phyloP scores from a whole-genome alignment of 2,113 vertebrate species.

The Leuciscus idus region DNA sequence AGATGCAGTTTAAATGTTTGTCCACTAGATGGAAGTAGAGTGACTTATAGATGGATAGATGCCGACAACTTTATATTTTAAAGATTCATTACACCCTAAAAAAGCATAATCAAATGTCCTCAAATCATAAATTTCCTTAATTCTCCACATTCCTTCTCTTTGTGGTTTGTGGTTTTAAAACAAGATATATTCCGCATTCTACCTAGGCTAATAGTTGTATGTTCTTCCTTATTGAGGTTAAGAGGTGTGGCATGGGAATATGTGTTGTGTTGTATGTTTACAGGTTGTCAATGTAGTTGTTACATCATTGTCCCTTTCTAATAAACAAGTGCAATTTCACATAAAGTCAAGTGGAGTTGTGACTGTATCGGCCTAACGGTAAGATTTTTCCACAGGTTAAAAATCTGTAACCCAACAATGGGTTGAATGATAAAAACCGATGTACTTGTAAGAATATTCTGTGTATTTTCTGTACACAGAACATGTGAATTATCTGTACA shows the following conservation, averaged over 20 bases:
- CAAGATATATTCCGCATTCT: neutral
- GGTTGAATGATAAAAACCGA: neutral
- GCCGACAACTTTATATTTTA: neutral
- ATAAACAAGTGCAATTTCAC: neutral
- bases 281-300: neutral
- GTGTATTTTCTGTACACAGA: neutral
- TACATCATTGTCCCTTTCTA: neutral
- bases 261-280: neutral
- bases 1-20: neutral
- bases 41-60: neutral
- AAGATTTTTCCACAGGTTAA: neutral
- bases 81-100: neutral
- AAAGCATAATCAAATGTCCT: neutral
- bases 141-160: neutral
- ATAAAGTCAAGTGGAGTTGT: neutral
- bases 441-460: neutral
- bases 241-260: neutral
- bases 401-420: neutral
- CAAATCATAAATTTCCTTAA: neutral
- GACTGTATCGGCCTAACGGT: neutral
- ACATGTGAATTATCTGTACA: neutral
- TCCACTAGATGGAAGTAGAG: slow-evolving; percentile 26
- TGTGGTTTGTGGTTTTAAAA: neutral
- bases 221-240: neutral
- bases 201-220: too few relatives aligned